These are phyloP conservation scores for Tineola bisselliella DNA, from an alignment of 2,888 invertebrate genomes.

Conservation along the genomic window DNA sequence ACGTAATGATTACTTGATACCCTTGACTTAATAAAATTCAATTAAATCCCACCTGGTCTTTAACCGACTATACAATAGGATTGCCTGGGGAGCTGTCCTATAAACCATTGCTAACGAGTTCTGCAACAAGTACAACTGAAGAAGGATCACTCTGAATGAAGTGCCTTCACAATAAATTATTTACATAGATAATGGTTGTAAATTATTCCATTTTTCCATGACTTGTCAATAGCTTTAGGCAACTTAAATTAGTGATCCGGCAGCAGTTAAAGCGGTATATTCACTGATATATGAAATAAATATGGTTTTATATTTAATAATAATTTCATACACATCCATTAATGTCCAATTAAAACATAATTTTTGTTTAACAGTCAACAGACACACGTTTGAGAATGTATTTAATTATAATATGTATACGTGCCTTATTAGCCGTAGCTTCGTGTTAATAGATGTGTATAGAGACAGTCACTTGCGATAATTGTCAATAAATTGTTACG, in stretches of 20 bases:
- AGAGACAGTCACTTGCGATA: conserved; percentile 25
- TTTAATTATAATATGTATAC: conserved; percentile 38
- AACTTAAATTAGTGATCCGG: too few species aligned
- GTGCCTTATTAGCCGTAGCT: conserved; percentile 61
- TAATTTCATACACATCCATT: too few species aligned
- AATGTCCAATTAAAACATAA: too few species aligned
- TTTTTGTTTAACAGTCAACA: too few species aligned
- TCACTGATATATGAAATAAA: too few species aligned
- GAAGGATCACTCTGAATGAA: conserved; percentile 40
- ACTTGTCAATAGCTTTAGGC: background rate
- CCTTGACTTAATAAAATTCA: conserved; percentile 6
- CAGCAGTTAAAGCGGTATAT: too few species aligned
- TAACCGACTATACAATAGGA: conserved; percentile 29
- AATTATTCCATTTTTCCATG: conserved; percentile 1
- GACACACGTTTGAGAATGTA: conserved; percentile 21
- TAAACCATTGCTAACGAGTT: conserved; percentile 24
- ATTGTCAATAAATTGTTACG: conserved; percentile 64
- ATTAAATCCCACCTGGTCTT: conserved; percentile 11
- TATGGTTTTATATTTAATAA: too few species aligned
- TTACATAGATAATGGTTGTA: background rate
- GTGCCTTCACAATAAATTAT: conserved; percentile 24
- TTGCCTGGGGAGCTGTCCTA: conserved; percentile 30
- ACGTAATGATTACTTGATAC: background rate
- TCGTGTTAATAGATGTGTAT: conserved; percentile 43
- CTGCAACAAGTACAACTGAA: conserved; percentile 6